Conservation (phyloP, 1,140 invertebrate species). For the Drosophila albomicans region DNA sequence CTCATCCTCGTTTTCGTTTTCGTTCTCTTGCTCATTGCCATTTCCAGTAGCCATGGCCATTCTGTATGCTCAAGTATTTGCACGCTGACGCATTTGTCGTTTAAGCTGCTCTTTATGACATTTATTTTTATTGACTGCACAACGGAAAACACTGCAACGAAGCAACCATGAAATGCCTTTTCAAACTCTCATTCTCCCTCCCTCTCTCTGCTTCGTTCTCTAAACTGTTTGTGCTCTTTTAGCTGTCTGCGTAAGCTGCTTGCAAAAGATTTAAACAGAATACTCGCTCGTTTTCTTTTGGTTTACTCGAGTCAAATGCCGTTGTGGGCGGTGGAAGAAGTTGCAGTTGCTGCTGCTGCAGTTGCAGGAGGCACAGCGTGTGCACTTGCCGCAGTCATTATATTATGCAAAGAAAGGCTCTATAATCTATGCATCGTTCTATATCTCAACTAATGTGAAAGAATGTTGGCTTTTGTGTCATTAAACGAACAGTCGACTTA, state of each 20-base stretch:
- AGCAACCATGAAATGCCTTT: slow-evolving; percentile 43
- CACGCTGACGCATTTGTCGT: slow-evolving; percentile 60
- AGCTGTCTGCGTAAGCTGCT: slow-evolving; percentile 56
- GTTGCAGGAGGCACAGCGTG: not conserved
- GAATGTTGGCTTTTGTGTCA: not conserved
- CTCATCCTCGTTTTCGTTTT: not conserved
- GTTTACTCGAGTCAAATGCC: slow-evolving; percentile 30
- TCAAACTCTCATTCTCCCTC: slow-evolving; percentile 6
- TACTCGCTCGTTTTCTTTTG: slow-evolving; percentile 19
- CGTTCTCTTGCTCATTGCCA: not conserved
- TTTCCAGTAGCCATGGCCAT: slow-evolving; percentile 1
- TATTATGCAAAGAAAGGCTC: slow-evolving; percentile 29
- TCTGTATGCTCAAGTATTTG: slow-evolving; percentile 55
- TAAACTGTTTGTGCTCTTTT: slow-evolving; percentile 42
- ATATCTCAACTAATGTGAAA: not conserved
- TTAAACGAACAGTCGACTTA: not conserved
- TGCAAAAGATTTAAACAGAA: slow-evolving; percentile 59
- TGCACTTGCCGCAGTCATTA: slow-evolving; percentile 21
- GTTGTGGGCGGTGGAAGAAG: too few species aligned
- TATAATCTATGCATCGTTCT: slow-evolving; percentile 14
- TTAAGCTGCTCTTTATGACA: slow-evolving; percentile 79
- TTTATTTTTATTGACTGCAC: slow-evolving; percentile 80
- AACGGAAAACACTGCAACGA: slow-evolving; percentile 34
- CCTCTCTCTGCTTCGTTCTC: not conserved
- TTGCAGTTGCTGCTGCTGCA: not conserved